These are phyloP conservation scores for Protobothrops mucrosquamatus DNA, from an alignment of 2,113 vertebrate genomes.

Conservation along the genomic window DNA sequence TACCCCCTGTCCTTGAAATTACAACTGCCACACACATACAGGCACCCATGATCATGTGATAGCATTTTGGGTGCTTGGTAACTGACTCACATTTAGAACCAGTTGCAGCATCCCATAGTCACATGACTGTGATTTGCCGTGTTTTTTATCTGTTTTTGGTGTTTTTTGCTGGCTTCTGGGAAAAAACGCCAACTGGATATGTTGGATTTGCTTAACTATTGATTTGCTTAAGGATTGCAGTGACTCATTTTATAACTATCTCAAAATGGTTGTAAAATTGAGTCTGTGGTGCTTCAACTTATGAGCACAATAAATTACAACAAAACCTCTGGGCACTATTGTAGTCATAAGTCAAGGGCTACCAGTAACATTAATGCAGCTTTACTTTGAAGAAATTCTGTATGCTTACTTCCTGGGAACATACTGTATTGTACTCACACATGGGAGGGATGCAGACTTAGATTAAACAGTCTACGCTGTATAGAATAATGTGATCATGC, in stretches of 20 bases:
- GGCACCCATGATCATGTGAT: background rate
- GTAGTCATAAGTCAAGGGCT: background rate
- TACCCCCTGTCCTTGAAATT: background rate
- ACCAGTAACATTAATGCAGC: background rate
- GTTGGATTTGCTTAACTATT: background rate
- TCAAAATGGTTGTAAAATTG: background rate
- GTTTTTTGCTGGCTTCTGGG: background rate
- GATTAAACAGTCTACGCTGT: background rate
- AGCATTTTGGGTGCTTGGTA: background rate
- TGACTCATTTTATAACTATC: background rate
- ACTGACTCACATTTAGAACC: background rate
- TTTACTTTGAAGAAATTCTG: background rate
- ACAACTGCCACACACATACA: background rate
- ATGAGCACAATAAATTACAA: background rate
- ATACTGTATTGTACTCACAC: background rate
- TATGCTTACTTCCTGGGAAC: background rate
- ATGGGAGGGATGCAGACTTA: background rate
- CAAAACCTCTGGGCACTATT: background rate
- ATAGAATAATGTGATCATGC: background rate
- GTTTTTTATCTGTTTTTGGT: background rate
- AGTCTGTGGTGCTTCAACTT: background rate
- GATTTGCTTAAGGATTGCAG: background rate
- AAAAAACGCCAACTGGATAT: background rate
- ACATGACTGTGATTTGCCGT: background rate
- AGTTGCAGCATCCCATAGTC: background rate